Evolutionary conservation across 2,113 vertebrate species (phyloP).

Genomic region (Colaptes auratus): DNA sequence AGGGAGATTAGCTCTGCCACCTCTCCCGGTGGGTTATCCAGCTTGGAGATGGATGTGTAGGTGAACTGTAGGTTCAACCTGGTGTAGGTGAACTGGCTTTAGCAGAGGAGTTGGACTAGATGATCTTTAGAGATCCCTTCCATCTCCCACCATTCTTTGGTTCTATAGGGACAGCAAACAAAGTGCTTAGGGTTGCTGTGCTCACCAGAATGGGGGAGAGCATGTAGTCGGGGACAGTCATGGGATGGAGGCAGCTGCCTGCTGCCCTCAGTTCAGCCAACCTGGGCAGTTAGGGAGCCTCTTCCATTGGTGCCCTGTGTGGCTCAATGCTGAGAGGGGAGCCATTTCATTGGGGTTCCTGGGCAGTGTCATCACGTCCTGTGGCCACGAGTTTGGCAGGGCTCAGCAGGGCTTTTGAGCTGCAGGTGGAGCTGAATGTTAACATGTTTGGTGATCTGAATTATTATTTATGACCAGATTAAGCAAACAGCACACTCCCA

Average conservation of each 20-base stretch:
- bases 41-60: not conserved
- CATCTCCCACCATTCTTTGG: too few relatives aligned
- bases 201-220: rapidly evolving
- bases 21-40: not conserved
- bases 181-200: not conserved
- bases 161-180: rapidly evolving
- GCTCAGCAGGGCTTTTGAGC: not conserved
- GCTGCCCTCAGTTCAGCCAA: not conserved
- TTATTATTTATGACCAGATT: slow-evolving; percentile 36
- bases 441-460: not conserved
- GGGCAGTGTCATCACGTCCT: rapidly evolving
- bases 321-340: not conserved
- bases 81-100: not conserved
- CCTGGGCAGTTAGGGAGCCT: rapidly evolving
- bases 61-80: not conserved
- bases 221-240: rapidly evolving
- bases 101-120: not conserved
- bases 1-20: not conserved
- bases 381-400: not conserved
- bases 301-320: rapidly evolving
- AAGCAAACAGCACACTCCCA: slow-evolving; percentile 5
- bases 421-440: not conserved
- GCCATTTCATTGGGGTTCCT: rapidly evolving
- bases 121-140: not conserved
- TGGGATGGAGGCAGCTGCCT: not conserved